Evolutionary conservation across 1,140 invertebrate genomes (phyloP), one percentile per base, ranked within the genome.

Genomic region (Drosophila prosaltans): DNA sequence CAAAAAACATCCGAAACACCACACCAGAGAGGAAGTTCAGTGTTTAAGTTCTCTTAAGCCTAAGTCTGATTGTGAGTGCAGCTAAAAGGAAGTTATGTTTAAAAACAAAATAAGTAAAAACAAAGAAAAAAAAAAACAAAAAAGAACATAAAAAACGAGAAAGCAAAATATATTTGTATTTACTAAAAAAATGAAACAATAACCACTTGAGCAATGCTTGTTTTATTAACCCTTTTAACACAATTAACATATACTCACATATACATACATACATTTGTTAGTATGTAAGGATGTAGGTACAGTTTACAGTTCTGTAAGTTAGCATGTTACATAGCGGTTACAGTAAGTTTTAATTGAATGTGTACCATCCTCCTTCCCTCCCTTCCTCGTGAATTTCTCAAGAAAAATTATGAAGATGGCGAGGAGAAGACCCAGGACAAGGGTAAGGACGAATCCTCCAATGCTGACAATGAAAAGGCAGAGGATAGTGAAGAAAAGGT

Each of bases 121-220:
- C 11, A n/a, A 43, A 36, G 6, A 43, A 16, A 43, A n/a, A 43
- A 43, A 51, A 51, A 51, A 24, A 45, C 43, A 45, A 48, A 48
- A 48, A 26, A 48, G 24, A 48, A 80, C 72, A 76, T 77, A 72
- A 88, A 86, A 86, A 86, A 86, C 83, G 88, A 88, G 83, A 83
- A 80, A 74, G 72, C 54, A 67, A 86, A 88, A 83, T 83, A 86
- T 86, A 88, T 86, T 86, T 86, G 80, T 86, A 86, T 83, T 82
- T 80, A 86, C 83, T 88, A 80, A 84, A 85, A 24, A 60, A 74
- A 43, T 4, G 45, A 7, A n/a, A 60, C 54, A 43, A 63, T 78
- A 74, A 77, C 59, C 64, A 51, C 32, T 55, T 16, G 68, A 36
- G 2, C 63, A 48, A 73, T 28, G 75, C 75, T 78, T 77, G 82